These are phyloP conservation scores for Brachyopa scutellaris DNA, from an alignment of 2,888 invertebrate species.

Conservation along the genomic window DNA sequence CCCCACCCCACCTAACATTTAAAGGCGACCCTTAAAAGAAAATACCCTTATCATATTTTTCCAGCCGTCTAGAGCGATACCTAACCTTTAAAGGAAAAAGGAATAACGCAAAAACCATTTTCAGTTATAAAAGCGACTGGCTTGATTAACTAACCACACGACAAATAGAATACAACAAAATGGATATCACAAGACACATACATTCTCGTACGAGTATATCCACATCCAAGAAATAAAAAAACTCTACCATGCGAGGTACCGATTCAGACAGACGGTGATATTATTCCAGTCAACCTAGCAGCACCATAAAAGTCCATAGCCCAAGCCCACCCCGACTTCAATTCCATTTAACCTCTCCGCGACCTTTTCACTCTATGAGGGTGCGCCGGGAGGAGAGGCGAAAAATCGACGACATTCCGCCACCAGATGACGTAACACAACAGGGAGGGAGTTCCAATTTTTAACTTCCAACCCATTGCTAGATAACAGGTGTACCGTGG, in stretches of 20 bases:
- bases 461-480: not conserved
- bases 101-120: not conserved
- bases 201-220: too few species aligned
- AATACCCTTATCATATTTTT: too few species aligned
- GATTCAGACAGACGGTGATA: slow-evolving; percentile 38
- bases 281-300: slow-evolving; percentile 50
- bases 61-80: too few species aligned
- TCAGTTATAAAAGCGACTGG: not conserved
- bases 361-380: slow-evolving; percentile 47
- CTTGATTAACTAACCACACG: slow-evolving; percentile 14
- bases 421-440: slow-evolving; percentile 26
- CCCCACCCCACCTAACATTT: not conserved
- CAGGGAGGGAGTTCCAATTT: too few species aligned
- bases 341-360: slow-evolving; percentile 53
- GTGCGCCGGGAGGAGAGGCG: slow-evolving; percentile 5
- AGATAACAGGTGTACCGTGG: slow-evolving; percentile 52
- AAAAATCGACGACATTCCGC: slow-evolving; percentile 20
- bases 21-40: not conserved
- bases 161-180: not conserved
- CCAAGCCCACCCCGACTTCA: slow-evolving; percentile 18
- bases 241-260: slow-evolving; percentile 43
- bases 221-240: too few species aligned
- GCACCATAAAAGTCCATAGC: too few species aligned
- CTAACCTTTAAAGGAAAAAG: not conserved
- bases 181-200: slow-evolving; percentile 1